These are phyloP conservation scores for Lypha dubia DNA, from an alignment of 2,888 invertebrate species.

Conservation along the genomic window DNA sequence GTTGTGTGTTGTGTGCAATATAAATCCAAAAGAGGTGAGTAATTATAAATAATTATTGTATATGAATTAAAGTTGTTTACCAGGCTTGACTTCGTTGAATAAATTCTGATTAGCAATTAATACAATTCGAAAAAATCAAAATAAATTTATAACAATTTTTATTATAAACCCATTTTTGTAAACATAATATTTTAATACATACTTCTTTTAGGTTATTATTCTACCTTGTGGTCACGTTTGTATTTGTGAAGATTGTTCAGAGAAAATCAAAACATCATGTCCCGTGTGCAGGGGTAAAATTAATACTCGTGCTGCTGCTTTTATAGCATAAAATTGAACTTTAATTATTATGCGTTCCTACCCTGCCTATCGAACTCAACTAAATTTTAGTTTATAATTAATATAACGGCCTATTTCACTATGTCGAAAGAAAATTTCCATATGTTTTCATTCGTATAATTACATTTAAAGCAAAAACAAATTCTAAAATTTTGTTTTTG, in stretches of 20 bases:
- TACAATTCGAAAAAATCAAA: no score
- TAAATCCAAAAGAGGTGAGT: constrained; percentile 90
- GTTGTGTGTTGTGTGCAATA: constrained; percentile 93
- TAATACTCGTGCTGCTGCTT: constrained; percentile 89
- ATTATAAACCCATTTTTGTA: no score
- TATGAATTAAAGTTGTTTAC: no score
- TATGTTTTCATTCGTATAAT: no score
- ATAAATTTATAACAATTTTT: no score
- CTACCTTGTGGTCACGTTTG: constrained; percentile 96
- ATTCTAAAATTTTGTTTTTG: no score
- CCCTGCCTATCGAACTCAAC: constrained; percentile 5
- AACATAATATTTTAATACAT: background rate
- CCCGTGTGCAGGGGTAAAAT: constrained; percentile 91
- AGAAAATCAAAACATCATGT: constrained; percentile 88
- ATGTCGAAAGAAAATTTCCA: no score
- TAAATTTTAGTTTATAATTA: background rate
- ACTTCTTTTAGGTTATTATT: constrained; percentile 89
- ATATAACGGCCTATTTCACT: no score
- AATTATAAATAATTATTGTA: constrained; percentile 84
- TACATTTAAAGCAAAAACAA: no score
- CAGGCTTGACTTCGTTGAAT: no score
- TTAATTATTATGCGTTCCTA: background rate
- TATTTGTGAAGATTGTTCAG: constrained; percentile 93
- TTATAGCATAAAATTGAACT: constrained; percentile 86
- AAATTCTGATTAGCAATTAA: no score